Conservation (phyloP, 2,113 vertebrate genomes). For the Pontoporia blainvillei region DNA sequence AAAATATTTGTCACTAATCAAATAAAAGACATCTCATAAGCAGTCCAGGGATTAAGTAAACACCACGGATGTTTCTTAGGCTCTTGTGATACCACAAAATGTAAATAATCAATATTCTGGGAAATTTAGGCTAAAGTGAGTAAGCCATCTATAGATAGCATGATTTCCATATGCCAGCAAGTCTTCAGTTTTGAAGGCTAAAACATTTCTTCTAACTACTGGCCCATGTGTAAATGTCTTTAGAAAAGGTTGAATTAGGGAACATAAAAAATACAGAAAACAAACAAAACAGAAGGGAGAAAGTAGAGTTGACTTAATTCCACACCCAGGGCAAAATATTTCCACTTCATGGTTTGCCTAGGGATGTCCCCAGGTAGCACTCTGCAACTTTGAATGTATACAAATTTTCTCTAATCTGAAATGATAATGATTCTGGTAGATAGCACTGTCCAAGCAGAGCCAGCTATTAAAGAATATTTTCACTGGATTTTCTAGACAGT, state of each 20-base stretch:
- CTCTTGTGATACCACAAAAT: neutral
- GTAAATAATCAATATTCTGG: neutral
- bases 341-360: neutral
- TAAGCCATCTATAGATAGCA: neutral
- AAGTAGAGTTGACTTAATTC: neutral
- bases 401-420: slow-evolving; percentile 57
- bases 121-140: neutral
- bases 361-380: neutral
- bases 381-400: slow-evolving; percentile 63
- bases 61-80: neutral
- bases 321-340: neutral
- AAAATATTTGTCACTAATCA: neutral
- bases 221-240: neutral
- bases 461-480: slow-evolving; percentile 4
- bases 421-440: slow-evolving; percentile 59
- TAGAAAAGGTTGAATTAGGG: neutral
- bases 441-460: neutral
- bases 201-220: neutral
- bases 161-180: neutral
- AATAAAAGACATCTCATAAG: neutral
- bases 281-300: neutral
- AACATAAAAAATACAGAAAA: neutral
- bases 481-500: slow-evolving; percentile 31
- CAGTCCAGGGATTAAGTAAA: neutral
- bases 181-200: neutral